phyloP scores from a whole-genome alignment of 2,113 vertebrate genomes.

The Ariopsis seemanni region DNA sequence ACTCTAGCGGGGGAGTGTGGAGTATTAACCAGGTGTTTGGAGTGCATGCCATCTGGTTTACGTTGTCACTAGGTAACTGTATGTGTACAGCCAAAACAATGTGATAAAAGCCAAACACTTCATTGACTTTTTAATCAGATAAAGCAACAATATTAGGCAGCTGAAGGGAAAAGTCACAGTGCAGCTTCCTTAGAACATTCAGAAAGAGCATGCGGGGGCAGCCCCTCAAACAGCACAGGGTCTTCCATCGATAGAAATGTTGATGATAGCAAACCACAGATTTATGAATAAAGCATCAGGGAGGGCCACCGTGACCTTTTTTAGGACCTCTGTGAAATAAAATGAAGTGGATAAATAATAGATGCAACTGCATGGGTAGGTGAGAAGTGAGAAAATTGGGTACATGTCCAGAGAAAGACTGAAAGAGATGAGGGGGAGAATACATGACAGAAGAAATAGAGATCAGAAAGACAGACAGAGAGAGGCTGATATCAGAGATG shows the following conservation, averaged over 20 bases:
- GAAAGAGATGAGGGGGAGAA: not conserved
- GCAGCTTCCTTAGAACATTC: slow-evolving; percentile 13
- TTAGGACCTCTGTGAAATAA: slow-evolving; percentile 47
- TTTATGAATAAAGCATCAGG: slow-evolving; percentile 53
- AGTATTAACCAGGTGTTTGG: slow-evolving; percentile 22
- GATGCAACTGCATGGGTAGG: slow-evolving; percentile 34
- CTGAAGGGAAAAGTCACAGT: not conserved
- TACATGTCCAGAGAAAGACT: not conserved
- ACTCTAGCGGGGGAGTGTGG: not conserved
- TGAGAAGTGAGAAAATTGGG: slow-evolving; percentile 27
- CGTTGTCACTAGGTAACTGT: slow-evolving; percentile 46
- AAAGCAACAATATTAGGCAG: not conserved
- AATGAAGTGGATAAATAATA: slow-evolving; percentile 52
- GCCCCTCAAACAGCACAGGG: slow-evolving; percentile 5
- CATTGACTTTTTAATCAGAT: not conserved
- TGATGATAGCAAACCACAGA: slow-evolving; percentile 17
- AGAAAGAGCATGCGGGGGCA: slow-evolving; percentile 16
- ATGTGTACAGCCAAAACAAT: not conserved
- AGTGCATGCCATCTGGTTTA: slow-evolving; percentile 16
- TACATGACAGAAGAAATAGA: not conserved
- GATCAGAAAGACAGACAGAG: not conserved
- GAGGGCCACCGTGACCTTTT: slow-evolving; percentile 20
- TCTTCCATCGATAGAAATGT: slow-evolving; percentile 19
- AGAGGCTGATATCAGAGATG: not conserved
- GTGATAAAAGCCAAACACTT: slow-evolving; percentile 1